phyloP scores from a whole-genome alignment of 2,113 vertebrate genomes.

The Aramus guarauna region DNA sequence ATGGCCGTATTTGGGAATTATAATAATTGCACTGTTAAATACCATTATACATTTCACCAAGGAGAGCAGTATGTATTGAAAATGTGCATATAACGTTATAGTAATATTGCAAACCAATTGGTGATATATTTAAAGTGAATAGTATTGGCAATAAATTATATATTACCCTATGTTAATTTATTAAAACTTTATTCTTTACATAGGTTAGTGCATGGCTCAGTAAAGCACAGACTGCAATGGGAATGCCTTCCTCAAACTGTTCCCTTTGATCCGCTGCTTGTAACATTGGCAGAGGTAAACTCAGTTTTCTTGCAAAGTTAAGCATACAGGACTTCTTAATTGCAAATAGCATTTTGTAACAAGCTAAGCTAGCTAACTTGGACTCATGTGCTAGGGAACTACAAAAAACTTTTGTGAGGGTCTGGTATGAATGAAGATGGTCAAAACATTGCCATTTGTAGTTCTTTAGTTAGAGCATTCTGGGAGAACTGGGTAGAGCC shows the following conservation, averaged over 20 bases:
- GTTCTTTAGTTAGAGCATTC: neutral
- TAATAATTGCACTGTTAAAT: neutral
- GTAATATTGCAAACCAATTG: neutral
- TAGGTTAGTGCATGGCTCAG: conserved; percentile 82
- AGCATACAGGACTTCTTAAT: neutral
- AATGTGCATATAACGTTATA: neutral
- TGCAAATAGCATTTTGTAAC: neutral
- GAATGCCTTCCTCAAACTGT: conserved; percentile 75
- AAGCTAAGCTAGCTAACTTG: neutral
- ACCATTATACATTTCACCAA: neutral
- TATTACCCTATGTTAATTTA: neutral
- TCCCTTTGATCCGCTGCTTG: conserved; percentile 81
- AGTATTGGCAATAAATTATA: neutral
- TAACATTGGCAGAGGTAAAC: conserved; percentile 80
- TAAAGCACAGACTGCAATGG: conserved; percentile 81
- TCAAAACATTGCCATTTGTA: neutral
- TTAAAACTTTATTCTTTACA: neutral
- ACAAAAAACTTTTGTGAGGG: neutral
- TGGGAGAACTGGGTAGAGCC: neutral
- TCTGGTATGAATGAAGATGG: neutral
- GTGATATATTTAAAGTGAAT: neutral
- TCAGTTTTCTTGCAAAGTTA: neutral
- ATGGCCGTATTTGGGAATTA: neutral
- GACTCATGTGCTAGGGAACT: neutral
- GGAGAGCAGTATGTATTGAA: neutral